A percentile compares a stretch with the other conserved stretches of the same genome.
Evolutionary conservation across 2,888 invertebrate genomes (phyloP).

Genomic region (Sphecodes monilicornis): DNA sequence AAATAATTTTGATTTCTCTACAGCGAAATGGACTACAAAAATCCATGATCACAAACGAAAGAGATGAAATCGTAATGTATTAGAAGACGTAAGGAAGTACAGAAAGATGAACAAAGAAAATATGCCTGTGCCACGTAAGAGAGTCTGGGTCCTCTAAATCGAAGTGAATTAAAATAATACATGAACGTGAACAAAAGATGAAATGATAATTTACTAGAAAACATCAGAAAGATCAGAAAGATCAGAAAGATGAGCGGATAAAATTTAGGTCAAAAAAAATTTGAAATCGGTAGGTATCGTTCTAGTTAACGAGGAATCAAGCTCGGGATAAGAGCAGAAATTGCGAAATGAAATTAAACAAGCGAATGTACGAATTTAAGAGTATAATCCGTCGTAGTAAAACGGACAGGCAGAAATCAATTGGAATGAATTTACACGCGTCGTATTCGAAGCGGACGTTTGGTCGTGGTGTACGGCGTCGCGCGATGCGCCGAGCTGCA

Average conservation of each 20-base stretch:
- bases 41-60: too few relatives aligned
- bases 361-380: not conserved
- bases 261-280: not conserved
- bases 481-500: constrained; percentile 12
- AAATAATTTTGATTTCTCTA: too few relatives aligned
- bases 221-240: too few relatives aligned
- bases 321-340: not conserved
- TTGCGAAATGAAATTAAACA: not conserved
- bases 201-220: not conserved
- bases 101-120: too few relatives aligned
- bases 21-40: too few relatives aligned
- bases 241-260: too few relatives aligned
- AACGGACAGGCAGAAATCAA: constrained; percentile 17
- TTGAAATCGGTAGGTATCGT: not conserved
- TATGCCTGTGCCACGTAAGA: too few relatives aligned
- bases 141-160: not conserved
- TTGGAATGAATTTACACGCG: constrained; percentile 13
- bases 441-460: not conserved
- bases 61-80: too few relatives aligned
- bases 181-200: not conserved
- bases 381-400: not conserved
- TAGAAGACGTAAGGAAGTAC: too few relatives aligned
- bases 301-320: not conserved
- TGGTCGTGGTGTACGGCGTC: not conserved
- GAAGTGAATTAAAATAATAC: not conserved